These are phyloP conservation scores for Halocaridina rubra DNA, from an alignment of 2,888 invertebrate genomes.

Conservation along the genomic window DNA sequence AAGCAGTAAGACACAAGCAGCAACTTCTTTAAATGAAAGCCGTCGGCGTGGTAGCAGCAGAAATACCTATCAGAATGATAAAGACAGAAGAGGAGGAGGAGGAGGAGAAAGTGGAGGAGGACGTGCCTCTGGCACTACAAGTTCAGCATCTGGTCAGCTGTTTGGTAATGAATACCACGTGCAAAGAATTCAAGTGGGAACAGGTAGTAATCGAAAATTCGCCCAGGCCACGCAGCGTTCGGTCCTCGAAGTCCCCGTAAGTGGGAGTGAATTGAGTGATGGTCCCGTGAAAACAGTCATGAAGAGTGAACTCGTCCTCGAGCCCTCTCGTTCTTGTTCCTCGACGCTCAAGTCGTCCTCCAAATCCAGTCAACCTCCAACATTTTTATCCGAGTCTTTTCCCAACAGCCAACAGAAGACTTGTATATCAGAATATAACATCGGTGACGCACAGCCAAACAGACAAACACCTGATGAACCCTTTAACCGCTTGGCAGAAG, in stretches of 20 bases:
- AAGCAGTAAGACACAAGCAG: neutral
- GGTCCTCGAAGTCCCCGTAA: conserved; percentile 22
- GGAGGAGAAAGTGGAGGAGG: no score
- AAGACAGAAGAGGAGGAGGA: no score
- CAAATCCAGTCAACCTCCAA: neutral
- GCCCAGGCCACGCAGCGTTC: conserved; percentile 15
- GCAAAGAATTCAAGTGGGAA: conserved; percentile 31
- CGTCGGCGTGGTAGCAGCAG: neutral
- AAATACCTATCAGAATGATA: neutral
- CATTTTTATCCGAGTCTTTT: conserved; percentile 13
- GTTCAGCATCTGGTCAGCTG: neutral
- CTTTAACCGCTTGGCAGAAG: neutral
- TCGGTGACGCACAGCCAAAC: conserved; percentile 23
- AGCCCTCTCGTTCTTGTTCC: conserved; percentile 1
- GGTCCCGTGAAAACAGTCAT: neutral
- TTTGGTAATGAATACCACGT: conserved; percentile 17
- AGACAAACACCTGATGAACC: neutral
- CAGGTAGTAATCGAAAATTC: conserved; percentile 22
- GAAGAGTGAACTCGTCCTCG: conserved; percentile 34
- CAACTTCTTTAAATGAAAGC: no score
- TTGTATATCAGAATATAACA: conserved; percentile 39
- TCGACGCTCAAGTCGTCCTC: neutral
- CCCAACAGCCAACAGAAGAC: neutral
- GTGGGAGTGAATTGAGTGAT: conserved; percentile 1
- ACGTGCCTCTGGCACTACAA: neutral